Evolutionary conservation across 2,888 invertebrate species (phyloP).

Genomic region (Diarsia dahlii): DNA sequence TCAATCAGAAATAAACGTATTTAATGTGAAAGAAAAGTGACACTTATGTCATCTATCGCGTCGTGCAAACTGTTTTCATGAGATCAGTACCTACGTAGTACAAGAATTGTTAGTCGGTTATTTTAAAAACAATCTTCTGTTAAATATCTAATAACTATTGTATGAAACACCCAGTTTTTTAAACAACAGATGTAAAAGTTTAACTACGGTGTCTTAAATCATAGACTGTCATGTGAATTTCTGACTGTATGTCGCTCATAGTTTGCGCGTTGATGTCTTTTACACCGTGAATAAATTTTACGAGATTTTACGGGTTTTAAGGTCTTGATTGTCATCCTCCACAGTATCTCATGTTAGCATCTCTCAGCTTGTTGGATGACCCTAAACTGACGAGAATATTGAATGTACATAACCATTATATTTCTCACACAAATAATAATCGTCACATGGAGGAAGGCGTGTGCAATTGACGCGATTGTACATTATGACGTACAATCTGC

Average conservation of each 20-base stretch:
- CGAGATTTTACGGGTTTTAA: not conserved
- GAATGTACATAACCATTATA: not conserved
- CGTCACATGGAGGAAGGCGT: not conserved
- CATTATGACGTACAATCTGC: not conserved
- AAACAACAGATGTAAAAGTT: not conserved
- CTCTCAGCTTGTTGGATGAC: not conserved
- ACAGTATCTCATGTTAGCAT: not conserved
- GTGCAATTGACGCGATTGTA: not conserved
- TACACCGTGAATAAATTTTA: not conserved
- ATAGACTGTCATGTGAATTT: not conserved
- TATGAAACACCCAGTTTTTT: not conserved
- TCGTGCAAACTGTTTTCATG: not conserved
- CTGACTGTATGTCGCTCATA: not conserved
- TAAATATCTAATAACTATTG: not conserved
- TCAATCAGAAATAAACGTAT: not conserved
- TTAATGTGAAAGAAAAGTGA: not conserved
- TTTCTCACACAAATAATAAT: not conserved
- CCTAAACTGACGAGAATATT: not conserved
- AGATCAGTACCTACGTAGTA: not conserved
- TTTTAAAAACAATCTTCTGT: not conserved
- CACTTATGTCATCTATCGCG: not conserved
- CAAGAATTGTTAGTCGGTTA: not conserved
- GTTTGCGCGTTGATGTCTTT: constrained; percentile 9
- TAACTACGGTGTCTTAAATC: not conserved
- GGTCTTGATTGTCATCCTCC: not conserved